Percentiles rank a stretch among this genome's conserved stretches.
phyloP scores from a whole-genome alignment of 2,888 invertebrate genomes.

The Argyresthia albistria region DNA sequence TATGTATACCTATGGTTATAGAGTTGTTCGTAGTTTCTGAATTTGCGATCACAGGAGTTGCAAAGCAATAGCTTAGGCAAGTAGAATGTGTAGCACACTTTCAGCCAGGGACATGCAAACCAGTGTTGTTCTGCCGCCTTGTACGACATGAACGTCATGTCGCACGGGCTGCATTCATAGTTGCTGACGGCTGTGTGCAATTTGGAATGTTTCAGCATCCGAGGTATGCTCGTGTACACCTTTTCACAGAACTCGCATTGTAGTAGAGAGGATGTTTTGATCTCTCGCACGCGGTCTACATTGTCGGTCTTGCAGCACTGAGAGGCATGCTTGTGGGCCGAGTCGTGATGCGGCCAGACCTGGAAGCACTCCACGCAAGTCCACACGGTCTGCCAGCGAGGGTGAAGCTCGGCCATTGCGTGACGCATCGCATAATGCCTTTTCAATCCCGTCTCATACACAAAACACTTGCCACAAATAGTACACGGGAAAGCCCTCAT shows the following conservation, averaged over 20 bases:
- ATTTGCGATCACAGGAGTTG: conserved; percentile 61
- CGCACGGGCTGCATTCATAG: conserved; percentile 75
- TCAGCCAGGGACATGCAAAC: conserved; percentile 49
- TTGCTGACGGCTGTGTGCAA: conserved; percentile 76
- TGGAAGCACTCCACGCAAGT: conserved; percentile 62
- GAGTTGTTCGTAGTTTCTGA: conserved; percentile 57
- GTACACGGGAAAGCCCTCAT: conserved; percentile 47
- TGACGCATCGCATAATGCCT: conserved; percentile 52
- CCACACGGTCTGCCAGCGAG: conserved; percentile 62
- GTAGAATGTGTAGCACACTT: conserved; percentile 45
- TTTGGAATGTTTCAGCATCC: conserved; percentile 50
- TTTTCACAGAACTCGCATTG: conserved; percentile 66
- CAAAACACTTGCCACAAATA: conserved; percentile 59
- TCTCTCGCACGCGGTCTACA: conserved; percentile 40
- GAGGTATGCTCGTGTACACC: conserved; percentile 57
- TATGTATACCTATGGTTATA: conserved; percentile 53
- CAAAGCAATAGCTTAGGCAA: conserved; percentile 56
- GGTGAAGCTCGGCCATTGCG: conserved; percentile 35
- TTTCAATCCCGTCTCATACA: conserved; percentile 56
- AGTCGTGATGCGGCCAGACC: conserved; percentile 55
- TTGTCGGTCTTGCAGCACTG: conserved; percentile 41
- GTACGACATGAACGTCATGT: conserved; percentile 42
- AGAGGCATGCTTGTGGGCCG: conserved; percentile 42
- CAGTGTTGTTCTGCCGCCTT: conserved; percentile 56
- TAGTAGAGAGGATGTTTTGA: conserved; percentile 54